phyloP scores from a whole-genome alignment of 2,113 vertebrate genomes.

The Ciconia stormi region DNA sequence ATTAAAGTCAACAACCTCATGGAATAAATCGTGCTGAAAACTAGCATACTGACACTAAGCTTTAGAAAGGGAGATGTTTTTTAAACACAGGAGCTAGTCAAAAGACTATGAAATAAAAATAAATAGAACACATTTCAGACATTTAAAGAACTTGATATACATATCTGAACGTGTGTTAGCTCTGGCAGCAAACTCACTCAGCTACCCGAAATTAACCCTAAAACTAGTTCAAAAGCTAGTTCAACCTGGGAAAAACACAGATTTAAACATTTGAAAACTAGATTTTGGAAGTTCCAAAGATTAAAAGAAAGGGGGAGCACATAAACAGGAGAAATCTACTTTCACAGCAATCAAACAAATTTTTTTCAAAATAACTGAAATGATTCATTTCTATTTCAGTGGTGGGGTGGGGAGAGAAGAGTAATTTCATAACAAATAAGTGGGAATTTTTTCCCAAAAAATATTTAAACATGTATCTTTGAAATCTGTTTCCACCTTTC shows the following conservation, averaged over 20 bases:
- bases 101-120: slow-evolving; percentile 51
- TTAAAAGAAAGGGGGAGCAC: background rate
- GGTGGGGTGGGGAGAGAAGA: background rate
- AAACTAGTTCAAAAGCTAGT: background rate
- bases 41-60: slow-evolving; percentile 50
- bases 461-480: background rate
- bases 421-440: background rate
- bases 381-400: background rate
- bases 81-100: slow-evolving; percentile 49
- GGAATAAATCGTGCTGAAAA: slow-evolving; percentile 55
- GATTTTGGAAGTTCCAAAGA: background rate
- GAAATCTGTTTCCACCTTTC: background rate
- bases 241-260: background rate
- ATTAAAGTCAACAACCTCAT: slow-evolving; percentile 64
- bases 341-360: background rate
- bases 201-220: background rate
- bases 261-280: background rate
- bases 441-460: fast-evolving
- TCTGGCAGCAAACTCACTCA: slow-evolving; percentile 21
- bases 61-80: slow-evolving; percentile 39
- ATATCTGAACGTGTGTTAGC: background rate
- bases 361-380: background rate
- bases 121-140: slow-evolving; percentile 23
- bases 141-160: slow-evolving; percentile 20
- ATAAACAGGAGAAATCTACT: background rate